phyloP scores from a whole-genome alignment of 2,888 invertebrate genomes.

The Pachliopta kotzebuea region DNA sequence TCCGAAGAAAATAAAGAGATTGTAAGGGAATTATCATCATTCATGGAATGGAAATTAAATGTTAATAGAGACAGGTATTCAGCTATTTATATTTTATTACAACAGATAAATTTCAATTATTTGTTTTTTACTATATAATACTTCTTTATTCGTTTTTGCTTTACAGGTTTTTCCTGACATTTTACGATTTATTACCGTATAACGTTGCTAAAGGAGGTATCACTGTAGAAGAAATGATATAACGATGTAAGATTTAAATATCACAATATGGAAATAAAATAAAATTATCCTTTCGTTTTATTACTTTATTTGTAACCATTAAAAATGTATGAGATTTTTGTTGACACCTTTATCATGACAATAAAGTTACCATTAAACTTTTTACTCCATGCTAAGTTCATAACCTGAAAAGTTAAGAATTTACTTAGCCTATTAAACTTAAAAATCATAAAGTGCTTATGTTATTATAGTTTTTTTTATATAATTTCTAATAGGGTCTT shows the following conservation, averaged over 20 bases:
- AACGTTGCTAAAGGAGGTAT: conserved; percentile 45
- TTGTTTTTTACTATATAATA: neutral
- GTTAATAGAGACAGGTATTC: conserved; percentile 45
- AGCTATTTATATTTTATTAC: neutral
- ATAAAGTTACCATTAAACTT: too few relatives aligned
- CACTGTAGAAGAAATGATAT: conserved; percentile 32
- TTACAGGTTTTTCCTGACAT: conserved; percentile 61
- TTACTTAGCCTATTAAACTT: too few relatives aligned
- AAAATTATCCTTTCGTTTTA: too few relatives aligned
- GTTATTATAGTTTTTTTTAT: too few relatives aligned
- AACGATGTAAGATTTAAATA: neutral
- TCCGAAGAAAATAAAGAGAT: conserved; percentile 41
- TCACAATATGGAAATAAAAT: neutral
- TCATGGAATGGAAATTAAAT: conserved; percentile 53
- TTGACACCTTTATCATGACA: too few relatives aligned
- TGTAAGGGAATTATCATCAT: conserved; percentile 46
- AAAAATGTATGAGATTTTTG: too few relatives aligned
- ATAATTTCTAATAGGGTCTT: neutral
- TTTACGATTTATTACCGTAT: conserved; percentile 49
- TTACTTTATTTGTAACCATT: too few relatives aligned
- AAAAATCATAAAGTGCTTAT: too few relatives aligned
- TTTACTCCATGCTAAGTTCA: too few relatives aligned
- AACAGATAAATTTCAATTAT: neutral
- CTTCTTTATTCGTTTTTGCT: conserved; percentile 11
- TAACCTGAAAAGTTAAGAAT: too few relatives aligned